Conservation (phyloP, 2,888 invertebrate species). For the Lithophane socia region DNA sequence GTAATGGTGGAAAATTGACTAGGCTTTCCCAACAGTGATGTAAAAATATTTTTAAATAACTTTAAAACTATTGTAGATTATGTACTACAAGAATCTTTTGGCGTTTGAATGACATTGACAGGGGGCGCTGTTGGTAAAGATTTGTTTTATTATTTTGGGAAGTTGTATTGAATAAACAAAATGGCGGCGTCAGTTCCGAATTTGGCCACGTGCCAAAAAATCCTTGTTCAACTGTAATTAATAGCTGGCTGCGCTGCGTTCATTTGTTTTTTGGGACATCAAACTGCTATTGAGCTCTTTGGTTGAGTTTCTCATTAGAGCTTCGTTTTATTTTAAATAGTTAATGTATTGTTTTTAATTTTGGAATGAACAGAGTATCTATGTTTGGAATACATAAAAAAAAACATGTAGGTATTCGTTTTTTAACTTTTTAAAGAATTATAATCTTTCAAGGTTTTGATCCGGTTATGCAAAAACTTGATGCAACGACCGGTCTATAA, state of each 20-base stretch:
- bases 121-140: neutral
- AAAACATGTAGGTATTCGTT: neutral
- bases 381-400: neutral
- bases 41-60: neutral
- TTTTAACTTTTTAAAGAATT: too few relatives aligned
- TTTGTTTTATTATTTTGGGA: neutral
- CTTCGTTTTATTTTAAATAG: neutral
- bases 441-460: neutral
- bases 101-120: neutral
- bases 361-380: neutral
- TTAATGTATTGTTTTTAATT: neutral
- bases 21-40: too few relatives aligned
- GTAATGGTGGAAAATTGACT: neutral
- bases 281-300: neutral
- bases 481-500: slow-evolving; percentile 28
- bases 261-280: neutral
- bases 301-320: neutral
- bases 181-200: neutral
- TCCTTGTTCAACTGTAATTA: neutral
- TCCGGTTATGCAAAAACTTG: slow-evolving; percentile 47
- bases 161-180: neutral
- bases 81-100: neutral
- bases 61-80: neutral
- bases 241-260: too few relatives aligned
- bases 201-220: neutral